Conservation (phyloP, 1,140 invertebrate genomes). For the Anthonomus grandis region DNA sequence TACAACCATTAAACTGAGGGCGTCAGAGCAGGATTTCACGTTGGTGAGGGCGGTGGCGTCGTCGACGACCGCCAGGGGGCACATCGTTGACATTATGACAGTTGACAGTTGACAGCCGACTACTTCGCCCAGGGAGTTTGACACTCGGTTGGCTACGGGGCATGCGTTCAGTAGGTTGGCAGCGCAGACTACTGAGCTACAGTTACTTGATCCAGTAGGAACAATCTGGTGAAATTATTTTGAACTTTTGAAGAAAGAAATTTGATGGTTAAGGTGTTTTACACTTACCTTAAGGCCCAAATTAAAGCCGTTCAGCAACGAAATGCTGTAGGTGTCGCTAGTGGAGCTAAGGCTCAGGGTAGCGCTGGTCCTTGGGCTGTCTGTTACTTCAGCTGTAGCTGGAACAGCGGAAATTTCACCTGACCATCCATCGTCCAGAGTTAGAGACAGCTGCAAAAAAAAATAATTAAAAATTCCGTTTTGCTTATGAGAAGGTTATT, state of each 20-base stretch:
- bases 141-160: constrained; percentile 21
- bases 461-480: neutral
- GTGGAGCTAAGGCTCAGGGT: constrained; percentile 3
- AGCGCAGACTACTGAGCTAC: constrained; percentile 15
- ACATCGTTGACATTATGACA: constrained; percentile 8
- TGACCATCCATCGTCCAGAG: constrained; percentile 14
- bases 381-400: constrained; percentile 13
- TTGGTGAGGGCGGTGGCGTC: constrained; percentile 1
- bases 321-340: constrained; percentile 16
- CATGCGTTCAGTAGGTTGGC: constrained; percentile 25
- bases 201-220: constrained; percentile 14
- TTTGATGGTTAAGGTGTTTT: neutral
- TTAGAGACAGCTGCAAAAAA: constrained; percentile 9
- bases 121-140: constrained; percentile 2
- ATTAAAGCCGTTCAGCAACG: constrained; percentile 23
- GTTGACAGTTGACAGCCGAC: constrained; percentile 19
- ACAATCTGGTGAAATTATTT: constrained; percentile 16
- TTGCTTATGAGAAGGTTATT: neutral
- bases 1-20: constrained; percentile 1
- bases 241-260: neutral
- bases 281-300: constrained; percentile 19
- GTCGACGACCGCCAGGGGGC: constrained; percentile 21
- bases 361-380: constrained; percentile 17
- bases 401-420: constrained; percentile 11
- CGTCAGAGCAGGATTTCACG: neutral